These are phyloP conservation scores for Protosalanx chinensis DNA, from an alignment of 2,797 vertebrate genomes.

Conservation along the genomic window DNA sequence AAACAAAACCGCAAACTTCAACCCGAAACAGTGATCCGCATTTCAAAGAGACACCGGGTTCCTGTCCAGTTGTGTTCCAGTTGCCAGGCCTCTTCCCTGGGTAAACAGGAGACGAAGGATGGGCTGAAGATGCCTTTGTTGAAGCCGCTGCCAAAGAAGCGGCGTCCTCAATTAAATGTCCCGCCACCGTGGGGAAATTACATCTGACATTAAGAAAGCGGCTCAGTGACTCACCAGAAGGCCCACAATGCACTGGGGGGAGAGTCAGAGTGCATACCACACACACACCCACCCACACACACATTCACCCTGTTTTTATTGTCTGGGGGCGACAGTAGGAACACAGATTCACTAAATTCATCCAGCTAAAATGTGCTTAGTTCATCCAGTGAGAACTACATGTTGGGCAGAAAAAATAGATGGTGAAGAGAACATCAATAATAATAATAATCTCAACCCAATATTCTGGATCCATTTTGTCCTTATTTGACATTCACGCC, in stretches of 20 bases:
- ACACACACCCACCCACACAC: slow-evolving; percentile 20
- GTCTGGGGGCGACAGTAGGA: slow-evolving; percentile 44
- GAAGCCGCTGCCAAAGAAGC: slow-evolving; percentile 40
- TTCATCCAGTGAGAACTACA: slow-evolving; percentile 9
- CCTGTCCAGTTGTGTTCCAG: slow-evolving; percentile 11
- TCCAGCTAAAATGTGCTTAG: slow-evolving; percentile 37
- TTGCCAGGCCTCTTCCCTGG: background rate
- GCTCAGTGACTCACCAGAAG: slow-evolving; percentile 55
- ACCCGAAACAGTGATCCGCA: background rate
- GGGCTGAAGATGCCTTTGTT: slow-evolving; percentile 36
- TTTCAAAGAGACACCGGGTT: background rate
- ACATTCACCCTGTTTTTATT: slow-evolving; percentile 21
- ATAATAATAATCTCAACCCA: too few relatives aligned
- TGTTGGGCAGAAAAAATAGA: too few relatives aligned
- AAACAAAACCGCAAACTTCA: background rate
- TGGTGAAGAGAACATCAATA: too few relatives aligned
- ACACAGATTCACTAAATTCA: slow-evolving; percentile 44
- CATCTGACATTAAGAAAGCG: slow-evolving; percentile 54
- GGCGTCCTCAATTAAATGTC: slow-evolving; percentile 55
- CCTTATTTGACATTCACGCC: too few relatives aligned
- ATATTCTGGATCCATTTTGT: too few relatives aligned
- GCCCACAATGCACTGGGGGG: slow-evolving; percentile 50
- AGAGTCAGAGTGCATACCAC: slow-evolving; percentile 27
- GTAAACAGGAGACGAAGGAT: slow-evolving; percentile 37
- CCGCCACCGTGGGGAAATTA: slow-evolving; percentile 53